These are phyloP conservation scores for Anguilla rostrata DNA, from an alignment of 2,113 vertebrate species.

Conservation along the genomic window DNA sequence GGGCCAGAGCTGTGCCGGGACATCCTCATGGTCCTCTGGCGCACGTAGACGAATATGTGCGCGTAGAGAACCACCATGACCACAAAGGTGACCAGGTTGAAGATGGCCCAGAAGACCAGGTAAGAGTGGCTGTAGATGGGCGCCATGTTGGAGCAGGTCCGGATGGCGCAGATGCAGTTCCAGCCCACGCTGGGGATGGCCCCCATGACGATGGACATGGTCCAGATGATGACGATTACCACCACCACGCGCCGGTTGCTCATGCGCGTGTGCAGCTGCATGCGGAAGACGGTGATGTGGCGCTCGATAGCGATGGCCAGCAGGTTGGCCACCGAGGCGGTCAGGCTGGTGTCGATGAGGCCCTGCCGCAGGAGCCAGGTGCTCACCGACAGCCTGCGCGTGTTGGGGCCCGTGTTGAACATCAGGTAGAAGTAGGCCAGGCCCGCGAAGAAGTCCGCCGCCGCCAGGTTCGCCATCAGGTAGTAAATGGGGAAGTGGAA, in stretches of 20 bases:
- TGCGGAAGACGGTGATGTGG: constrained; percentile 97
- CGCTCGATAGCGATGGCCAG: constrained; percentile 96
- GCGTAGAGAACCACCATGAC: constrained; percentile 98
- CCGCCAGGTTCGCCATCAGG: constrained; percentile 97
- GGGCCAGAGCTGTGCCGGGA: constrained; percentile 94
- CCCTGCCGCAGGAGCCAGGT: constrained; percentile 97
- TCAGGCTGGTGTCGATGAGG: constrained; percentile 95
- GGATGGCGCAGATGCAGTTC: constrained; percentile 95
- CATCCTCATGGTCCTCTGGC: constrained; percentile 99
- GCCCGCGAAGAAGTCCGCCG: constrained; percentile 97
- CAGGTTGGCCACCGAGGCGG: constrained; percentile 93
- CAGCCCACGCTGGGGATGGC: constrained; percentile 96
- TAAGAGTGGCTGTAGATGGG: constrained; percentile 98
- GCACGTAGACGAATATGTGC: constrained; percentile 97
- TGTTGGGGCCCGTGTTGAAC: constrained; percentile 99
- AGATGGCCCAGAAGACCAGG: constrained; percentile 96
- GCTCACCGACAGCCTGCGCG: constrained; percentile 88
- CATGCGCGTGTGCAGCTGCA: constrained; percentile 98
- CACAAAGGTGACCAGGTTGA: constrained; percentile 96
- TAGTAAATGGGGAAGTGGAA: constrained; percentile 99
- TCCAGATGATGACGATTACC: constrained; percentile 98
- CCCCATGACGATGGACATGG: constrained; percentile 97
- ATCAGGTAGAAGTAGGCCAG: constrained; percentile 99
- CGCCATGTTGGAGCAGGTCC: constrained; percentile 94
- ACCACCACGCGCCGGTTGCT: constrained; percentile 95